phyloP scores from a whole-genome alignment of 2,888 invertebrate genomes.

The Agrotis clavis region DNA sequence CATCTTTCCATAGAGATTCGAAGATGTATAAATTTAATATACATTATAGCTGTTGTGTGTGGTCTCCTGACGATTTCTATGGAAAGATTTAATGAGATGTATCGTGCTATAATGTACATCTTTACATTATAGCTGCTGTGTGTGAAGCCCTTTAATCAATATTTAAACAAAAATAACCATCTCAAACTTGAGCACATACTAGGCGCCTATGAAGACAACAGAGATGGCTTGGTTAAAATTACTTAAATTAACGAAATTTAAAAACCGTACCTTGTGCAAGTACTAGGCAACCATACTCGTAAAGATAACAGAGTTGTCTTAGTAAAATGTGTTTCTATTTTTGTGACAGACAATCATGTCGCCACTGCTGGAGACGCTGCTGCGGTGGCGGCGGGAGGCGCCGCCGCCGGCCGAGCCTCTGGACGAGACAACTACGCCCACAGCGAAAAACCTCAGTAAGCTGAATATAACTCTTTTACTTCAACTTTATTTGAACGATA shows the following conservation, averaged over 20 bases:
- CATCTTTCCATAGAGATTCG: no score
- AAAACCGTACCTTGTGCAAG: no score
- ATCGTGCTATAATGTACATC: no score
- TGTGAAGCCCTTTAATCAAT: no score
- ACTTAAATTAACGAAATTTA: no score
- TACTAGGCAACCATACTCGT: background rate
- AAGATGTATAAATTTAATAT: no score
- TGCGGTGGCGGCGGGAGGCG: constrained; percentile 87
- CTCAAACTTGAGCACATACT: background rate
- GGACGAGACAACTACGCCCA: constrained; percentile 53
- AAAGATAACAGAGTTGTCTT: background rate
- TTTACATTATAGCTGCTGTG: no score
- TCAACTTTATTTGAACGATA: background rate
- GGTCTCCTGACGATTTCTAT: no score
- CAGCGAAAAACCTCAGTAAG: constrained; percentile 52
- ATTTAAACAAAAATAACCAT: background rate
- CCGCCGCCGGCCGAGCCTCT: constrained; percentile 58
- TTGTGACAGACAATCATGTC: constrained; percentile 79
- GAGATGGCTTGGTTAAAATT: background rate
- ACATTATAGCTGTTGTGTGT: no score
- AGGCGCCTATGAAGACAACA: background rate
- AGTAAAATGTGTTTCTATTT: constrained; percentile 5
- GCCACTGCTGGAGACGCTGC: constrained; percentile 79
- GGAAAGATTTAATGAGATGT: no score
- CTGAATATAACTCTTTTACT: constrained; percentile 44